Conservation (phyloP, 2,113 vertebrate species). For the Brachyistius frenatus region DNA sequence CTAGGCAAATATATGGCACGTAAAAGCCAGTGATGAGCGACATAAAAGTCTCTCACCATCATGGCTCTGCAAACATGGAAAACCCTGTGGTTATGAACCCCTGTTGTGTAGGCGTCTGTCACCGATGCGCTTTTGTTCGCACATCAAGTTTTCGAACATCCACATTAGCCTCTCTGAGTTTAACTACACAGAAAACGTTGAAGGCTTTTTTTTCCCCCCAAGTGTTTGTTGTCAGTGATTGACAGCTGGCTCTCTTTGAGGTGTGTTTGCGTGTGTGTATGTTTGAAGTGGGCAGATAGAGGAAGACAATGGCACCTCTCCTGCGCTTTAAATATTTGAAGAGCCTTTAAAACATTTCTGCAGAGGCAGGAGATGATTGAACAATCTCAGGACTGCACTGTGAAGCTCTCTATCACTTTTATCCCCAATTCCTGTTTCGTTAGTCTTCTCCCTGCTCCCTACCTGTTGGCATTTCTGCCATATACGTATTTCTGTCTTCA, state of each 20-base stretch:
- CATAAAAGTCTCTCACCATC: constrained; percentile 15
- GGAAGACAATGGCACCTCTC: constrained; percentile 59
- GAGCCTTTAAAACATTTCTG: constrained; percentile 58
- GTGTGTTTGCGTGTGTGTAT: constrained; percentile 20
- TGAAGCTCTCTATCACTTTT: constrained; percentile 13
- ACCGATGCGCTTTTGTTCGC: constrained; percentile 22
- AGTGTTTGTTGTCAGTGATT: constrained; percentile 57
- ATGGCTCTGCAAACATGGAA: constrained; percentile 9
- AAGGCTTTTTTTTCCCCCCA: constrained; percentile 18
- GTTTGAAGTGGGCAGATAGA: constrained; percentile 62
- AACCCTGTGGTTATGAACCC: constrained; percentile 7
- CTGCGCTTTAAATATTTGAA: constrained; percentile 72
- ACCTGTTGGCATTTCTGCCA: constrained; percentile 2
- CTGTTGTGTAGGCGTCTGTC: constrained; percentile 36
- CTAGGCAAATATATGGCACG: constrained; percentile 2
- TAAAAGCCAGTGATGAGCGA: constrained; percentile 31
- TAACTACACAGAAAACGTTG: constrained; percentile 26
- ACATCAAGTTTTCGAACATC: constrained; percentile 26
- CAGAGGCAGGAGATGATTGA: constrained; percentile 48
- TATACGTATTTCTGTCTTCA: background rate
- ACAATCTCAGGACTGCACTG: constrained; percentile 2
- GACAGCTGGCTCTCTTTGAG: constrained; percentile 59
- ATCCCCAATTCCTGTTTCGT: constrained; percentile 1
- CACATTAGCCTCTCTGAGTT: constrained; percentile 22
- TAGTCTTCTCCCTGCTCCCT: background rate